Conservation (phyloP, 2,888 invertebrate genomes). For the Pimpla rufipes region DNA sequence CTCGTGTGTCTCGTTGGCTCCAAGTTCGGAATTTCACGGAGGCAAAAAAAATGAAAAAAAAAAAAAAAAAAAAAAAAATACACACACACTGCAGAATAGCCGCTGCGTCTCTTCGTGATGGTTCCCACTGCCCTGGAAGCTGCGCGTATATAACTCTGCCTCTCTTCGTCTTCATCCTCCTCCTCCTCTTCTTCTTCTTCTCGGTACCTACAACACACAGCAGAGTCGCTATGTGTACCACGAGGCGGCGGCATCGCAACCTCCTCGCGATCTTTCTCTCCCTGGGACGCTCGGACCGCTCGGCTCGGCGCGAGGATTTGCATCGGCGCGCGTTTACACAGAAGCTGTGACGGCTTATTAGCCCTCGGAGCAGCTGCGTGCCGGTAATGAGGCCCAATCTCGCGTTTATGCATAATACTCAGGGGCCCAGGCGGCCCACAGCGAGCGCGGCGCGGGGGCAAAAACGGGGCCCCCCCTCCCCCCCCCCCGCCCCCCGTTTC, state of each 20-base stretch:
- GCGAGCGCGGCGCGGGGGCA: conserved; percentile 26
- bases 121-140: conserved; percentile 39
- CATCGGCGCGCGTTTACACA: conserved; percentile 80
- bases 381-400: conserved; percentile 82
- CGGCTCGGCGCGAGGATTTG: conserved; percentile 75
- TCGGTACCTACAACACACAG: not conserved
- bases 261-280: conserved; percentile 61
- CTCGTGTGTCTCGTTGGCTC: conserved; percentile 45
- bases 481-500: conserved; percentile 40
- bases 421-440: conserved; percentile 49
- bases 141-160: not conserved
- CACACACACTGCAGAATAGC: conserved; percentile 20
- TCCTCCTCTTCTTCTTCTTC: not conserved
- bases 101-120: conserved; percentile 27
- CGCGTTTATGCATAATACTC: conserved; percentile 78
- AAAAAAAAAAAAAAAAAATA: conserved; percentile 5
- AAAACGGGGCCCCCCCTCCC: conserved; percentile 23
- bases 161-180: not conserved
- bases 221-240: not conserved
- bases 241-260: conserved; percentile 25
- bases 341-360: conserved; percentile 84
- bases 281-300: conserved; percentile 33
- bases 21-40: conserved; percentile 58
- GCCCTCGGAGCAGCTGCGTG: conserved; percentile 82
- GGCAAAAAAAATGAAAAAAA: conserved; percentile 29